A percentile compares a stretch with the other conserved stretches of the same genome.
These are phyloP conservation scores for Mus caroli DNA, from an alignment of 2,797 vertebrate species.

Conservation along the genomic window DNA sequence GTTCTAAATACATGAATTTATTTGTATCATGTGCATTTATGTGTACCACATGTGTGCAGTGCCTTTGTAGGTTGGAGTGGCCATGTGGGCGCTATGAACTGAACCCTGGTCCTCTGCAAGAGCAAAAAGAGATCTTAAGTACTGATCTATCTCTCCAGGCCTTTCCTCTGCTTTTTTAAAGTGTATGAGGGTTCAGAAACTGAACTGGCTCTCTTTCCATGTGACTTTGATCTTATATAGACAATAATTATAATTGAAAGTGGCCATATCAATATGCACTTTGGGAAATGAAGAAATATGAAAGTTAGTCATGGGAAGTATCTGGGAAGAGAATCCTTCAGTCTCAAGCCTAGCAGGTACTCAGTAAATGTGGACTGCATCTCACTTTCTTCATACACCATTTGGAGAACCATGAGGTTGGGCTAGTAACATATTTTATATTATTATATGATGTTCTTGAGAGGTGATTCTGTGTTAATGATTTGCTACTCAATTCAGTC, in stretches of 20 bases:
- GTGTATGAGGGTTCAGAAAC: background rate
- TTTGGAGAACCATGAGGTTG: slow-evolving; percentile 8
- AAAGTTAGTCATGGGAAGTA: background rate
- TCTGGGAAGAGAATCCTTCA: background rate
- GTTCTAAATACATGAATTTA: background rate
- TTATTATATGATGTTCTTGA: slow-evolving; percentile 70
- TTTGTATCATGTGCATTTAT: background rate
- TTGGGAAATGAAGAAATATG: background rate
- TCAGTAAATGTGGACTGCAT: background rate
- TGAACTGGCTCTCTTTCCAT: background rate
- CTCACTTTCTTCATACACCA: slow-evolving; percentile 11
- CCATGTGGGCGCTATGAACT: background rate
- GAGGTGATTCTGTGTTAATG: slow-evolving; percentile 81
- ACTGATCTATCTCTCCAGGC: background rate
- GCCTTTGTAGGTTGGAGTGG: background rate
- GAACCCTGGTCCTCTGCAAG: background rate
- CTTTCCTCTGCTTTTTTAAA: background rate
- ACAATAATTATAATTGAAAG: slow-evolving; percentile 36
- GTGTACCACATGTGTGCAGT: background rate
- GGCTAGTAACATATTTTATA: slow-evolving; percentile 60
- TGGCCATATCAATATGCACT: background rate
- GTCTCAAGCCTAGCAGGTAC: background rate
- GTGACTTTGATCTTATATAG: background rate
- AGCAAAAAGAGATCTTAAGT: background rate
- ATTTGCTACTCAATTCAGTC: slow-evolving; percentile 76